Evolutionary conservation across 2,113 vertebrate species (phyloP).

Genomic region (Chloebia gouldiae): DNA sequence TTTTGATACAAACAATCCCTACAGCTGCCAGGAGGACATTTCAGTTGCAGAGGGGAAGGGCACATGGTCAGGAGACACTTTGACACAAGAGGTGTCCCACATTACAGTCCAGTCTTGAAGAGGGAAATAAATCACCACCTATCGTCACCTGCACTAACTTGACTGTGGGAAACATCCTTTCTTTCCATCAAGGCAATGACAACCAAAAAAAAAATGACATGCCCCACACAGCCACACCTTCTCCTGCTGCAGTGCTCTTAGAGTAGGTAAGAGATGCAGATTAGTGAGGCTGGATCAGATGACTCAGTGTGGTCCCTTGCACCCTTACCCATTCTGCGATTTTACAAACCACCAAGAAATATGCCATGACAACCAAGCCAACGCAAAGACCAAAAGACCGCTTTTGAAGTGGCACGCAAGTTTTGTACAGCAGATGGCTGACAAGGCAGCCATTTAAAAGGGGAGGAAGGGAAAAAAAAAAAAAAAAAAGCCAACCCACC

Average conservation of each 20-base stretch:
- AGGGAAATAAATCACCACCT: constrained; percentile 13
- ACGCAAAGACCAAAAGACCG: background rate
- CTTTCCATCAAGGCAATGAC: background rate
- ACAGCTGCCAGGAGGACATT: background rate
- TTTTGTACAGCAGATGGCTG: constrained; percentile 49
- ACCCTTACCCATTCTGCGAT: background rate
- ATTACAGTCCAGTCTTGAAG: background rate
- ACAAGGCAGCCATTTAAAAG: constrained; percentile 22
- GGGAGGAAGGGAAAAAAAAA: background rate
- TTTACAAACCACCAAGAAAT: background rate
- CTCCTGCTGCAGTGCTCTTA: background rate
- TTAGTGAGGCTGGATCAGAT: background rate
- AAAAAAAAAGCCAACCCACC: background rate
- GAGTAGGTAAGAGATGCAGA: background rate
- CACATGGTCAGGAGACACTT: background rate
- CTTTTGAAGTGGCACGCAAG: background rate
- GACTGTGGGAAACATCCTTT: background rate
- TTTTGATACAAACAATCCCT: background rate
- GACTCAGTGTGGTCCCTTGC: background rate
- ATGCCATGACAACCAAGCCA: background rate
- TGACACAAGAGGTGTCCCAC: background rate
- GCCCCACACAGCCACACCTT: background rate
- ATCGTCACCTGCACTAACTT: background rate
- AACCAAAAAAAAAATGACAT: rapidly evolving
- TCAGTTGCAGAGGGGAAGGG: background rate